Evolutionary conservation across 2,113 vertebrate species (phyloP).

Genomic region (Choloepus hoffmanni): DNA sequence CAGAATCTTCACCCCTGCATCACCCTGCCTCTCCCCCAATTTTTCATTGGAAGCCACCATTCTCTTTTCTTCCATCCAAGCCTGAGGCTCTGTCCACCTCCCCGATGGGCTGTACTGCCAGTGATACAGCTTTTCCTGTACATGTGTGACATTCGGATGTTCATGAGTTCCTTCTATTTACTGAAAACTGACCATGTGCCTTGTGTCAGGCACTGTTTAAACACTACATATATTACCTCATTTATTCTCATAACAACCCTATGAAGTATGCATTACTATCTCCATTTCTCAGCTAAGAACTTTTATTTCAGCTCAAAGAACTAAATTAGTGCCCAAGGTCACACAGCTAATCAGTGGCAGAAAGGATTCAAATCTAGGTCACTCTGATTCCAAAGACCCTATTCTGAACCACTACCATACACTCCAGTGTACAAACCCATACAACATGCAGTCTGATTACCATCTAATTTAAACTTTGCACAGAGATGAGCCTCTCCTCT

Average conservation of each 20-base stretch:
- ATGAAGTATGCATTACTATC: neutral
- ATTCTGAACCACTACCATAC: neutral
- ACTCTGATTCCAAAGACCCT: neutral
- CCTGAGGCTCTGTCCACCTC: neutral
- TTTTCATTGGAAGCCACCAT: neutral
- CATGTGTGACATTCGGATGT: neutral
- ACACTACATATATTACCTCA: neutral
- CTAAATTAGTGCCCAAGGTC: neutral
- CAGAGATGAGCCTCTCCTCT: neutral
- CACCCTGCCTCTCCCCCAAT: neutral
- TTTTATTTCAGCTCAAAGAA: neutral
- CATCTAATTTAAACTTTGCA: neutral
- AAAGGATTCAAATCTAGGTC: neutral
- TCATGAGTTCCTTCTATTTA: neutral
- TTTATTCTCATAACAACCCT: neutral
- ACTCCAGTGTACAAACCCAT: no score
- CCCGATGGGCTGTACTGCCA: neutral
- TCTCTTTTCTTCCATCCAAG: neutral
- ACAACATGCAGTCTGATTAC: neutral
- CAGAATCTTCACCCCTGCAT: neutral
- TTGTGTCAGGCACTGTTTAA: neutral
- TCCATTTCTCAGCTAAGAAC: constrained; percentile 17
- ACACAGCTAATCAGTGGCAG: neutral
- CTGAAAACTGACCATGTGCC: neutral
- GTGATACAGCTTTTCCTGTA: neutral